A percentile compares a stretch with the other conserved stretches of the same genome.
Evolutionary conservation across 2,888 invertebrate genomes (phyloP).

Genomic region (Dione juno): DNA sequence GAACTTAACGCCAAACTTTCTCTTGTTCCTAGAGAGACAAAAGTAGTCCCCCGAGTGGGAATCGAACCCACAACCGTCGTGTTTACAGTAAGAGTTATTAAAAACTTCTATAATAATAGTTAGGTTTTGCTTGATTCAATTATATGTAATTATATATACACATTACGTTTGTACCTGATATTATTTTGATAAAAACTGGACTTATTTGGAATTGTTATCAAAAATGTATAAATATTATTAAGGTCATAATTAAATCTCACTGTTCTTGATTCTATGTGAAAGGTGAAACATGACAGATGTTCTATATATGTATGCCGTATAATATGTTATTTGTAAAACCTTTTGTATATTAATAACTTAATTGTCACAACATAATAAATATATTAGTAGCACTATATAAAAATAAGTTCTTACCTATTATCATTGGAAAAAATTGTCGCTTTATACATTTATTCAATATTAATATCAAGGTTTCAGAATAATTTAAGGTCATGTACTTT

Average conservation of each 20-base stretch:
- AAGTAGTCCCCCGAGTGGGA: too few species aligned
- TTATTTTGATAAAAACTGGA: constrained; percentile 5
- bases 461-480: constrained; percentile 9
- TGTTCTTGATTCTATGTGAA: constrained; percentile 9
- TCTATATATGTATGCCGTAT: not conserved
- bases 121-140: too few species aligned
- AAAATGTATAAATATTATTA: constrained; percentile 27
- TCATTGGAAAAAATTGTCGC: not conserved
- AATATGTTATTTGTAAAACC: not conserved
- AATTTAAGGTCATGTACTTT: constrained; percentile 7
- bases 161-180: constrained; percentile 22
- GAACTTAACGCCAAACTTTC: too few species aligned
- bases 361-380: not conserved
- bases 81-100: too few species aligned
- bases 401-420: not conserved
- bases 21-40: too few species aligned
- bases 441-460: constrained; percentile 5
- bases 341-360: too few species aligned
- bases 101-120: too few species aligned
- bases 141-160: too few species aligned
- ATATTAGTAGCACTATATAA: not conserved
- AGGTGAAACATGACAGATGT: not conserved
- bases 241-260: constrained; percentile 23
- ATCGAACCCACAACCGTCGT: too few species aligned
- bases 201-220: constrained; percentile 12